Percentiles rank a stretch among this genome's conserved stretches.
phyloP scores from a whole-genome alignment of 2,888 invertebrate species.

The Mycogona germanica region DNA sequence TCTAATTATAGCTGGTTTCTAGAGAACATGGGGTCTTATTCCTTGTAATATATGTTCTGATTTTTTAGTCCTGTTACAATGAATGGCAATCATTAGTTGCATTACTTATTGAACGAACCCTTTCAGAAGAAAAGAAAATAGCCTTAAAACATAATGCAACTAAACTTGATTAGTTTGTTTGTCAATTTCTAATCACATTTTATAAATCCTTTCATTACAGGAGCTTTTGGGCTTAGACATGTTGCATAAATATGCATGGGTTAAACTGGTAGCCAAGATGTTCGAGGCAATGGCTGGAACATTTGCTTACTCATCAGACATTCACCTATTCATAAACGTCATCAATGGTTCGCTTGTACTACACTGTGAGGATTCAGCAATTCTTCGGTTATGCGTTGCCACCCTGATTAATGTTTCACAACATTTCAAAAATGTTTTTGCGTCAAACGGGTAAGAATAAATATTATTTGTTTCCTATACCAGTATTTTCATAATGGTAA shows the following conservation, averaged over 20 bases:
- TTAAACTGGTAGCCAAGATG: conserved; percentile 87
- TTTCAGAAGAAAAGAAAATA: no score
- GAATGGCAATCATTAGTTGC: no score
- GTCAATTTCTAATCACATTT: no score
- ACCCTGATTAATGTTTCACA: conserved; percentile 96
- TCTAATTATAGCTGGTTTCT: no score
- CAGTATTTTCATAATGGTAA: no score
- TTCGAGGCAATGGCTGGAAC: conserved; percentile 97
- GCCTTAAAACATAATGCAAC: no score
- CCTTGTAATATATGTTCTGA: no score
- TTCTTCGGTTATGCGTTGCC: conserved; percentile 89
- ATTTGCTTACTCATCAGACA: conserved; percentile 92
- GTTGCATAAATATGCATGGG: conserved; percentile 98
- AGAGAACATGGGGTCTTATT: no score
- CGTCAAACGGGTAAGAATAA: conserved; percentile 74
- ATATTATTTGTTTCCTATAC: no score
- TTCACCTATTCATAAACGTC: conserved; percentile 94
- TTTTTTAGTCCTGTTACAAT: no score
- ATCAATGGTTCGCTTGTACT: conserved; percentile 91
- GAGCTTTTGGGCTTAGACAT: conserved; percentile 87
- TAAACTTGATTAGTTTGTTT: no score
- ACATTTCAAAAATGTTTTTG: conserved; percentile 97
- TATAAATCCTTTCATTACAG: conserved; percentile 39
- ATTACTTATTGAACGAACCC: no score
- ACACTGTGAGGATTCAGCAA: conserved; percentile 93